A percentile compares a stretch with the other conserved stretches of the same genome.
These are phyloP conservation scores for Myrmophylax atrothorax DNA, from an alignment of 2,113 vertebrate species.

Conservation along the genomic window DNA sequence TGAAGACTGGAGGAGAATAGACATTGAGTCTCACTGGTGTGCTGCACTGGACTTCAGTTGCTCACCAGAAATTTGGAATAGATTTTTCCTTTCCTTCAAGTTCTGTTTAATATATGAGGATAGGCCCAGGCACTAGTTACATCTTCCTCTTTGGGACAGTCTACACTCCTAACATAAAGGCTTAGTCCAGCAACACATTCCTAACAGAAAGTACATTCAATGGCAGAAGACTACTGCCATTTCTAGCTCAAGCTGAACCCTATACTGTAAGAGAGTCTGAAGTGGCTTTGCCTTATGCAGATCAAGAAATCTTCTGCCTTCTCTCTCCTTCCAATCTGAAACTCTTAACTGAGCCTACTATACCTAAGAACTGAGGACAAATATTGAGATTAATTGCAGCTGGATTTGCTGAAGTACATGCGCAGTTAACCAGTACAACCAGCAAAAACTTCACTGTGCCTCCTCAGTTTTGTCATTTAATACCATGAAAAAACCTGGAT, in stretches of 20 bases:
- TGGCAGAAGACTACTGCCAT: not conserved
- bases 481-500: not conserved
- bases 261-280: not conserved
- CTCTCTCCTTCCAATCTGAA: not conserved
- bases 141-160: not conserved
- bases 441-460: not conserved
- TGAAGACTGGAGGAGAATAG: not conserved
- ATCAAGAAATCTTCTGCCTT: not conserved
- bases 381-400: not conserved
- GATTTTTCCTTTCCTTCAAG: not conserved
- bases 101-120: not conserved
- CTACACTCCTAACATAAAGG: not conserved
- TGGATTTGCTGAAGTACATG: not conserved
- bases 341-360: not conserved
- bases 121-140: not conserved
- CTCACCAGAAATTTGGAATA: not conserved
- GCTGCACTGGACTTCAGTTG: not conserved
- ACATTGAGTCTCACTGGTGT: accelerated
- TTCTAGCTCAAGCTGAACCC: not conserved
- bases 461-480: not conserved
- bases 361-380: not conserved
- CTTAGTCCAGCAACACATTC: not conserved
- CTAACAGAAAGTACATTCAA: not conserved
- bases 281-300: not conserved
- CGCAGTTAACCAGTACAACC: not conserved